Evolutionary conservation across 2,888 invertebrate species (phyloP).

Genomic region (Monopis laevigella): DNA sequence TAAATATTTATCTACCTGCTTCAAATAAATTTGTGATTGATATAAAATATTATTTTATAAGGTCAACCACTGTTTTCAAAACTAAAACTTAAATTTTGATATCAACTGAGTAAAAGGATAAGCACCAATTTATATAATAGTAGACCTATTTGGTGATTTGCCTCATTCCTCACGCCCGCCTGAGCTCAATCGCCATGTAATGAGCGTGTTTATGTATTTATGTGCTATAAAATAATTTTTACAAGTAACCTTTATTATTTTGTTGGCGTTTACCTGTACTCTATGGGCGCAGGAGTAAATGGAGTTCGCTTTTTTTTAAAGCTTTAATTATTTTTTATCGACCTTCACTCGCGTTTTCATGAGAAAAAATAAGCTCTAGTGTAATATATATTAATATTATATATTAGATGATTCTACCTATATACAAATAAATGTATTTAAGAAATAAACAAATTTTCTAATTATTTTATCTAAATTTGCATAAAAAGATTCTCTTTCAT

Average conservation of each 20-base stretch:
- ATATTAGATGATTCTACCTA: too few relatives aligned
- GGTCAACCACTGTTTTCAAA: too few relatives aligned
- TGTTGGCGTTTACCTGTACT: constrained; percentile 13
- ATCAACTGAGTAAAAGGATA: too few relatives aligned
- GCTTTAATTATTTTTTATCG: constrained; percentile 13
- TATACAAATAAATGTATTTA: too few relatives aligned
- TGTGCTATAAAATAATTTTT: constrained; percentile 15
- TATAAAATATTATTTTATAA: too few relatives aligned
- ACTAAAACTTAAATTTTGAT: too few relatives aligned
- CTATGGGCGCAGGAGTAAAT: constrained; percentile 8
- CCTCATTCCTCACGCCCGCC: constrained; percentile 10
- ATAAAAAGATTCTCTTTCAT: too few relatives aligned
- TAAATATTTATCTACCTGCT: too few relatives aligned
- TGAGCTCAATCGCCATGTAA: constrained; percentile 13
- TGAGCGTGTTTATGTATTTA: constrained; percentile 17
- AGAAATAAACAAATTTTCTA: constrained; percentile 3
- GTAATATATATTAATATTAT: too few relatives aligned
- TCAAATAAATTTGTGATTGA: too few relatives aligned
- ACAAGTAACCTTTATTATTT: constrained; percentile 14
- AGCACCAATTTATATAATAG: constrained; percentile 11
- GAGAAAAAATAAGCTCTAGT: too few relatives aligned
- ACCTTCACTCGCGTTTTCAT: constrained; percentile 1
- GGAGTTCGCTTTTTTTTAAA: constrained; percentile 2
- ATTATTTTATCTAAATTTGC: too few relatives aligned
- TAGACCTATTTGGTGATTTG: constrained; percentile 12